A percentile compares a stretch with the other conserved stretches of the same genome.
phyloP scores from a whole-genome alignment of 2,797 vertebrate species.

The Sebastolobus alascanus region DNA sequence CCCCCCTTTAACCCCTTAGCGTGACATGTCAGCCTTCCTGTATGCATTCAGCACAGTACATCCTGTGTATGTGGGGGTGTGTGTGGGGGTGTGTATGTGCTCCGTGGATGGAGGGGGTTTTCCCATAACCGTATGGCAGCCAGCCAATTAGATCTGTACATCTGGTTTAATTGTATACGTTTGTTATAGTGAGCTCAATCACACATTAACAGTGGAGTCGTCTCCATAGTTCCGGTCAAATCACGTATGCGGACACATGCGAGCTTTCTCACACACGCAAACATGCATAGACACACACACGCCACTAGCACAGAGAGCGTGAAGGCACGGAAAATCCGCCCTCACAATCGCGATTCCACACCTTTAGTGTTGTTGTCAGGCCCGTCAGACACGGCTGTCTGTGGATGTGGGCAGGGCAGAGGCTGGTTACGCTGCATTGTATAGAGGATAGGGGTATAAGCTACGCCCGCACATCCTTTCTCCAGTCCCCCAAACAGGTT shows the following conservation, averaged over 20 bases:
- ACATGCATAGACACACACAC: slow-evolving; percentile 9
- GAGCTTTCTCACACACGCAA: slow-evolving; percentile 23
- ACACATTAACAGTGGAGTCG: slow-evolving; percentile 12
- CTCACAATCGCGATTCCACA: slow-evolving; percentile 72
- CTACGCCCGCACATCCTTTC: slow-evolving; percentile 67
- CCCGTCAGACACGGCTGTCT: slow-evolving; percentile 70
- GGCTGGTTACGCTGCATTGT: slow-evolving; percentile 61
- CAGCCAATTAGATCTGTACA: slow-evolving; percentile 60
- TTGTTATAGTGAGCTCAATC: slow-evolving; percentile 39
- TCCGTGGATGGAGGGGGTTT: slow-evolving; percentile 14
- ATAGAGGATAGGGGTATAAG: slow-evolving; percentile 56
- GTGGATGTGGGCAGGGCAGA: slow-evolving; percentile 54
- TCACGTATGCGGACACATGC: slow-evolving; percentile 29
- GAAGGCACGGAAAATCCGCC: slow-evolving; percentile 58
- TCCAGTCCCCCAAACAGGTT: slow-evolving; percentile 66
- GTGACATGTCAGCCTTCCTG: slow-evolving; percentile 59
- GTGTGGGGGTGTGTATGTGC: slow-evolving; percentile 13
- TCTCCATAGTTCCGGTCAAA: slow-evolving; percentile 19
- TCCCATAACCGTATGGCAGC: slow-evolving; percentile 57
- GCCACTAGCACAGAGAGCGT: slow-evolving; percentile 25
- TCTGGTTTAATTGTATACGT: slow-evolving; percentile 64
- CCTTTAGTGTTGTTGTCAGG: slow-evolving; percentile 73
- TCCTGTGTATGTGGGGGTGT: slow-evolving; percentile 37
- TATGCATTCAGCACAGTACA: slow-evolving; percentile 30
- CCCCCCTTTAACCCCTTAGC: slow-evolving; percentile 59